Base-by-base conservation (phyloP, 2,113 vertebrate genomes). In the Nothoprocta pentlandii region DNA sequence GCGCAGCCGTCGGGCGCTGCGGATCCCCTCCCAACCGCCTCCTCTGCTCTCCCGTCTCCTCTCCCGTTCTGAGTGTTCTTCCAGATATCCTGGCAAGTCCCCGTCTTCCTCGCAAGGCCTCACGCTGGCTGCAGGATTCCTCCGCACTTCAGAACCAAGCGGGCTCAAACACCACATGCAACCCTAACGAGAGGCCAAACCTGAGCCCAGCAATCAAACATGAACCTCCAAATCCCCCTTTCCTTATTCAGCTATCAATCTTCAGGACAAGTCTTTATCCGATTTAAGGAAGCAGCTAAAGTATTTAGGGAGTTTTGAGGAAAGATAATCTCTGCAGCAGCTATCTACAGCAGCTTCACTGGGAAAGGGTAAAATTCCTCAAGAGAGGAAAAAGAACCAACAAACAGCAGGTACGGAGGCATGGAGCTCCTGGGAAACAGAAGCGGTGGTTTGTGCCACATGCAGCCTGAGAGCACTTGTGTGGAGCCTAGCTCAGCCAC, bases 51-150 rank as follows among this genome's bases (percentile, higher is more conserved):
- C 93, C 77, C 58, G 39, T 44, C 86, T 90, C 90, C 88, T 92
- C 41, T 77, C 88, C 62, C 83, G 56, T 73, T 93, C 1, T 81
- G 30, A 75, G 84, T 62, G 58, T 30, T 95, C 76, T 93, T 83
- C 63, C 80, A 96, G 77, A 87, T 95, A 71, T 86, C 93, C 63
- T 86, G 73, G 67, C 80, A 84, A 78, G 62, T 34, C 44, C 79
- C 56, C 0, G 0, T 69, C 47, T 70, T 93, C 49, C 78, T 77
- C 66, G 17, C 39, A 42, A 83, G 51, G 64, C 83, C 47, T 79
- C 26, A 32, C 19, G 34, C 61, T 78, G 59, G 44, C 59, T 64
- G 59, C 59, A 46, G 63, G 34, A 54, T 56, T 85, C 56, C 51
- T 53, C 90, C 47, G 30, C 53, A 62, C 44, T 88, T 73, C 36